phyloP scores from a whole-genome alignment of 2,113 vertebrate species.

The Gavia stellata region DNA sequence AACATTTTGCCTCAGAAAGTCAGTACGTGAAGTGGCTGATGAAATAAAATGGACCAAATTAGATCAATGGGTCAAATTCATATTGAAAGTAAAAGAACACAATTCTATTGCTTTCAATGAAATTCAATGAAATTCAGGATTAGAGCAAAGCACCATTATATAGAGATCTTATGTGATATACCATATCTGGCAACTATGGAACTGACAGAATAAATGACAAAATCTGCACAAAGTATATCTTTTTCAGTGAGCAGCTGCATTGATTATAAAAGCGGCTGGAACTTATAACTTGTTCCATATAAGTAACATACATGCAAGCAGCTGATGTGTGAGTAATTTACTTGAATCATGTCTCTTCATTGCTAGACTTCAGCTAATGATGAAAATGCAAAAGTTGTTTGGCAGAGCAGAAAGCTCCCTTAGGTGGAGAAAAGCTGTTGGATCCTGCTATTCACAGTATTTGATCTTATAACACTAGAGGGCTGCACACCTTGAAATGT shows the following conservation, averaged over 20 bases:
- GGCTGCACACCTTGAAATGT: conserved; percentile 64
- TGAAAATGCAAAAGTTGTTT: conserved; percentile 16
- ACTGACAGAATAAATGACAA: neutral
- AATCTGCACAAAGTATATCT: neutral
- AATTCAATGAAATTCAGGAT: neutral
- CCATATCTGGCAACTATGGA: neutral
- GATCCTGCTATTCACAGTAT: conserved; percentile 37
- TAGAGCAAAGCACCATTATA: neutral
- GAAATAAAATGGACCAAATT: neutral
- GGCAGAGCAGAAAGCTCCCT: conserved; percentile 4
- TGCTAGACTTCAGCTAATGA: conserved; percentile 1
- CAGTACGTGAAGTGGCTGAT: neutral
- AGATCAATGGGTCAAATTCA: neutral
- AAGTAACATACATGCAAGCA: neutral
- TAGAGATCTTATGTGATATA: neutral
- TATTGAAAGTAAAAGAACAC: neutral
- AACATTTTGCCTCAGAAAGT: neutral
- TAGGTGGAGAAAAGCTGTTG: conserved; percentile 20
- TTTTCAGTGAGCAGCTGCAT: neutral
- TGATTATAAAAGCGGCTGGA: conserved; percentile 1
- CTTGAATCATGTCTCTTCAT: conserved; percentile 16
- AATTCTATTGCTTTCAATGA: neutral
- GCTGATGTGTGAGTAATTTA: neutral
- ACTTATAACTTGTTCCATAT: neutral
- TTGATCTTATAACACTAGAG: conserved; percentile 51